phyloP scores from a whole-genome alignment of 1,140 invertebrate species.

The Eurosta solidaginis region DNA sequence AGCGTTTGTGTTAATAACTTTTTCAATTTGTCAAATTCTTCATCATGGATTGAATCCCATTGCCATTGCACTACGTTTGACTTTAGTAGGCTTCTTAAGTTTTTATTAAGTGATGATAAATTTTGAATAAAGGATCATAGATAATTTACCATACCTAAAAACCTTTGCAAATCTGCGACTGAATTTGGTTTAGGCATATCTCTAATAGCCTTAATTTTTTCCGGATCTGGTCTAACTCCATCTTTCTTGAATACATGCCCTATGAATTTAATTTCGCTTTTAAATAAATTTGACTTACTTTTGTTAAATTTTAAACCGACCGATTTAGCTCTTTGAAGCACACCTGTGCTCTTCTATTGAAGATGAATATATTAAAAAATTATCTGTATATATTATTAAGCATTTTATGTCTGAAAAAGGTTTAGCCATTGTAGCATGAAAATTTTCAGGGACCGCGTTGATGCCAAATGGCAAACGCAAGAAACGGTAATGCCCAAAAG shows the following conservation, averaged over 20 bases:
- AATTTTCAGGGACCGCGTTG: too few relatives aligned
- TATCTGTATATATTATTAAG: constrained; percentile 51
- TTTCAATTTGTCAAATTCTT: too few relatives aligned
- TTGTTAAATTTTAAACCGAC: constrained; percentile 31
- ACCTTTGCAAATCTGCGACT: constrained; percentile 44
- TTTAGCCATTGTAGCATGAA: constrained; percentile 46
- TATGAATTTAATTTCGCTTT: constrained; percentile 47
- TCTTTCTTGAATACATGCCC: too few relatives aligned
- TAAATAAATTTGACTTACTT: constrained; percentile 33
- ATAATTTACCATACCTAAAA: constrained; percentile 46
- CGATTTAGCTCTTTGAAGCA: constrained; percentile 41
- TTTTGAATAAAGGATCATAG: too few relatives aligned
- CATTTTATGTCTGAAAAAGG: constrained; percentile 48
- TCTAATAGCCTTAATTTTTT: constrained; percentile 44
- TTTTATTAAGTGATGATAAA: constrained; percentile 40
- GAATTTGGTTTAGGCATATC: constrained; percentile 42
- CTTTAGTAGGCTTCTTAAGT: constrained; percentile 39
- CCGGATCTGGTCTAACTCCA: constrained; percentile 39
- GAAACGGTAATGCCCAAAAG: constrained; percentile 57
- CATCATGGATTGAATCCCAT: neutral
- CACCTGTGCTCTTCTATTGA: constrained; percentile 43
- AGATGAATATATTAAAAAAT: constrained; percentile 46
- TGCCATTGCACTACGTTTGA: constrained; percentile 6
- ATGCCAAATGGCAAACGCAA: constrained; percentile 60
- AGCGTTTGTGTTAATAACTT: too few relatives aligned